Base-by-base conservation (phyloP, 2,113 vertebrate species). In the Excalfactoria chinensis region DNA sequence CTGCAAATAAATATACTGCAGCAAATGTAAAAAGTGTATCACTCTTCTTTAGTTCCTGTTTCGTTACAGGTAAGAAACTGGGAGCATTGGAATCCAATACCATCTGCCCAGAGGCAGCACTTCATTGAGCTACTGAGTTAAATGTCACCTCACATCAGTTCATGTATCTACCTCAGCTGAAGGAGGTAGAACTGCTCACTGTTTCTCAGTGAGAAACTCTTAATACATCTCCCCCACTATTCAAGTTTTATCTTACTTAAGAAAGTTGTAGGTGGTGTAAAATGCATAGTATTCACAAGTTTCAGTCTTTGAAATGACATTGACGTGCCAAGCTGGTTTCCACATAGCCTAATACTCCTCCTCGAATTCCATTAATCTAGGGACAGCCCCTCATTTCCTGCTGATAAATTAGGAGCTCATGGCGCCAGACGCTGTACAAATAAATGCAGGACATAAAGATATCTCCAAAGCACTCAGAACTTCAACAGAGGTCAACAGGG, bases 61-160 rank as follows among this genome's bases (percentile, higher is more conserved):
- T 95, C 58, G 59, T 84, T 81, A 73, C 40, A 81, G 43, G 15
- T 69, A 43, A 79, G 79, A 77, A 84, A 71, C 89, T 74, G 82
- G 72, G 51, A 91, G 43, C 41, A n/a, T 74, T 71, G 84, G 91
- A 96, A 75, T 67, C 37, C 79, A 87, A 77, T 64, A 74, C 18
- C 35, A 68, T 64, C 68, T 86, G 60, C 60, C 81, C 60, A 63
- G 46, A 85, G 64, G 55, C 84, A 89, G 34, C 46, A 40, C 5
- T 89, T 94, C 43, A 35, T n/a, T 79, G 37, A 59, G 21, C 25
- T 72, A 14, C 59, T 67, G 79, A 88, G n/a, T 46, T 51, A 93
- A 69, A 89, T 53, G 68, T 83, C 90, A 79, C 44, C 77, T 92
- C 55, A 35, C 18, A 71, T 86, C 84, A 84, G n/a, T 13, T 84